These are phyloP conservation scores for Malacoctenus gilli DNA, from an alignment of 2,797 vertebrate genomes.

Conservation along the genomic window DNA sequence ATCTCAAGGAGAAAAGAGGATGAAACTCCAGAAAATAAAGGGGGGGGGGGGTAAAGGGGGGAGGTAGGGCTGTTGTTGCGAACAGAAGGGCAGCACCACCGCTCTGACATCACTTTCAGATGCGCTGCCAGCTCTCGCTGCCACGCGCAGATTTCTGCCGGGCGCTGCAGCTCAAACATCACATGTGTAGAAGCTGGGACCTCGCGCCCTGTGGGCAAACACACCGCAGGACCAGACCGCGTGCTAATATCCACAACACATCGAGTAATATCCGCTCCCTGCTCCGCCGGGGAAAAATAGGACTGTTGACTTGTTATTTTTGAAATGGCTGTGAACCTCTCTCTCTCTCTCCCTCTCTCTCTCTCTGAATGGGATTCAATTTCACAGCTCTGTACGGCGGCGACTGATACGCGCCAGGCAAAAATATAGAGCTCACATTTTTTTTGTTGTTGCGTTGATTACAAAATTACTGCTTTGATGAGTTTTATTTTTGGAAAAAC, in stretches of 20 bases:
- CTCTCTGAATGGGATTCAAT: background rate
- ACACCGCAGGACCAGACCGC: slow-evolving; percentile 37
- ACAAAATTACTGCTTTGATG: no score
- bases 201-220: slow-evolving; percentile 45
- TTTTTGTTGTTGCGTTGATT: no score
- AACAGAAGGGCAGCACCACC: slow-evolving; percentile 50
- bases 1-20: no score
- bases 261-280: slow-evolving; percentile 23
- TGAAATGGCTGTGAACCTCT: slow-evolving; percentile 17
- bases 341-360: slow-evolving; percentile 6
- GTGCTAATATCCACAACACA: slow-evolving; percentile 41
- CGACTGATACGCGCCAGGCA: background rate
- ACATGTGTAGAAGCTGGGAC: slow-evolving; percentile 49
- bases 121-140: slow-evolving; percentile 47
- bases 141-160: slow-evolving; percentile 38
- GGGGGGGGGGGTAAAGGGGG: background rate
- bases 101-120: slow-evolving; percentile 41
- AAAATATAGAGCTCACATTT: no score
- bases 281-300: slow-evolving; percentile 24
- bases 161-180: slow-evolving; percentile 50
- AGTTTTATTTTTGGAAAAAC: no score
- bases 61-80: slow-evolving; percentile 9
- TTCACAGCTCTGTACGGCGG: background rate
- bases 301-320: slow-evolving; percentile 27
- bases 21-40: no score